A percentile compares a stretch with the other conserved stretches of the same genome.
These are phyloP conservation scores for Pica pica DNA, from an alignment of 2,113 vertebrate species.

Conservation along the genomic window DNA sequence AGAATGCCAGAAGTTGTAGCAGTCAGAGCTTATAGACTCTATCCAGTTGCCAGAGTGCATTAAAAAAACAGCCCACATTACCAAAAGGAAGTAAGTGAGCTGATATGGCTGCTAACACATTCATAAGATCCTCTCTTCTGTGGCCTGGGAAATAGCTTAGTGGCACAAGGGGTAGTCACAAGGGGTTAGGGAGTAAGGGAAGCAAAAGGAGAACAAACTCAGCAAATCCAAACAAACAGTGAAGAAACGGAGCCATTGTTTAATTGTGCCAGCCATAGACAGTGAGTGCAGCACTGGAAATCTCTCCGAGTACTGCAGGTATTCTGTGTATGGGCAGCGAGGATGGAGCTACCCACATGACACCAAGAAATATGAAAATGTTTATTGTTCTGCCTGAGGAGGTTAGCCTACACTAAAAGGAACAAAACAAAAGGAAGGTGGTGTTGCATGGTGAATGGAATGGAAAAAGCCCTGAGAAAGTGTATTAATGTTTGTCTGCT, in stretches of 20 bases:
- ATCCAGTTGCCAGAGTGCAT: neutral
- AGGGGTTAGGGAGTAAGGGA: neutral
- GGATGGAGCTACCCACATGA: neutral
- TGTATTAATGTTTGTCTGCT: neutral
- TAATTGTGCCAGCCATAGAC: neutral
- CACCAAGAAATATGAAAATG: neutral
- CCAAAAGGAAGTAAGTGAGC: conserved; percentile 17
- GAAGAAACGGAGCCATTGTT: neutral
- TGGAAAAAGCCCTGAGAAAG: neutral
- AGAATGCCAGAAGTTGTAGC: neutral
- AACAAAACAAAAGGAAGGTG: neutral
- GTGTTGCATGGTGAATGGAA: neutral
- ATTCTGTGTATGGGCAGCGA: neutral
- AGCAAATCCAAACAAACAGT: neutral
- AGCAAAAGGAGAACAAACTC: conserved; percentile 4
- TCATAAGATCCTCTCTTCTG: neutral
- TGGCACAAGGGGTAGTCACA: neutral
- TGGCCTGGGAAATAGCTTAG: conserved; percentile 7
- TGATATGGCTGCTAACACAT: neutral
- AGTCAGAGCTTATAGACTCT: neutral
- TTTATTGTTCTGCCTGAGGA: neutral
- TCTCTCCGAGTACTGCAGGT: neutral
- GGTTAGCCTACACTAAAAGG: neutral
- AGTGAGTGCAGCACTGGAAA: neutral
- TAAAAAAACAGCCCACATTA: neutral